Evolutionary conservation across 1,140 invertebrate species (phyloP).

Genomic region (Cyclina sinensis): DNA sequence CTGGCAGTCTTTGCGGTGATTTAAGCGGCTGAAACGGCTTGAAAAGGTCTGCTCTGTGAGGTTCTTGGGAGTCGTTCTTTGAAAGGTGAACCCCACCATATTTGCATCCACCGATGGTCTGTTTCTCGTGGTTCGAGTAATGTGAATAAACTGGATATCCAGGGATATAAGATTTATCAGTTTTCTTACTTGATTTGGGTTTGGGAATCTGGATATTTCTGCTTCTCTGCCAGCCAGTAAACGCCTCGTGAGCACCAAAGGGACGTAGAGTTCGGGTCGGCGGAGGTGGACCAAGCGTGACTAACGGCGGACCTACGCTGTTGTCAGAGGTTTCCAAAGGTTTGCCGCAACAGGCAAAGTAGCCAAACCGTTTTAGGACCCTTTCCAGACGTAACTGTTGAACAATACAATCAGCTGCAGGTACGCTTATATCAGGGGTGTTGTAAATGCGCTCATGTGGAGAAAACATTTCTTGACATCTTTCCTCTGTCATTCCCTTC

Average conservation of each 20-base stretch:
- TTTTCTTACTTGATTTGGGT: background rate
- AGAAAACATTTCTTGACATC: conserved; percentile 32
- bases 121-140: background rate
- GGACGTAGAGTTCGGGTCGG: background rate
- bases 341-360: conserved; percentile 23
- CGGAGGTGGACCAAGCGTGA: background rate
- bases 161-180: background rate
- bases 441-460: conserved; percentile 51
- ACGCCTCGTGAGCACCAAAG: conserved; percentile 18
- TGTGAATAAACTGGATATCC: conserved; percentile 14
- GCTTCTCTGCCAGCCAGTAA: conserved; percentile 12
- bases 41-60: conserved; percentile 8
- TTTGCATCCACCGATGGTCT: conserved; percentile 31
- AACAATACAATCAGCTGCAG: conserved; percentile 21
- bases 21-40: conserved; percentile 46
- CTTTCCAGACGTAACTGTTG: conserved; percentile 50
- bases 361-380: conserved; percentile 43
- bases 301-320: background rate
- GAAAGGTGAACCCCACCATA: conserved; percentile 32
- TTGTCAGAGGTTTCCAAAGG: background rate
- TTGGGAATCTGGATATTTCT: conserved; percentile 19
- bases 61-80: background rate
- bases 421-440: conserved; percentile 45
- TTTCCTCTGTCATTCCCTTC: no score
- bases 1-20: conserved; percentile 35